These are phyloP conservation scores for Scomber colias DNA, from an alignment of 2,113 vertebrate species.

Conservation along the genomic window DNA sequence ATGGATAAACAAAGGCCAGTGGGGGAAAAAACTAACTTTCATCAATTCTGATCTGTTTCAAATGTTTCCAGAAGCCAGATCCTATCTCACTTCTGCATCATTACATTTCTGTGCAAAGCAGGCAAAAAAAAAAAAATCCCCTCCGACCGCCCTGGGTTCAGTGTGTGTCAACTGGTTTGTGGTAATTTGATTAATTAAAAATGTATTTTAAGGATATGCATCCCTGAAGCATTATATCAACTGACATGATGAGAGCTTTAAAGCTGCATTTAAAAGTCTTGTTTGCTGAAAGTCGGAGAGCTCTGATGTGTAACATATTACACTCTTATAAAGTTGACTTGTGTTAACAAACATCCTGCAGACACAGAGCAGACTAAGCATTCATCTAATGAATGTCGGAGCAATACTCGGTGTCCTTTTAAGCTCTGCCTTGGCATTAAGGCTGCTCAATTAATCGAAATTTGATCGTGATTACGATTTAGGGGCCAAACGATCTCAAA, in stretches of 20 bases:
- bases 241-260: constrained; percentile 16
- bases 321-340: background rate
- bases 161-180: constrained; percentile 20
- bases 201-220: constrained; percentile 22
- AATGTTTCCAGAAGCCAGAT: constrained; percentile 41
- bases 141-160: constrained; percentile 22
- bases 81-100: constrained; percentile 22
- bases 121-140: background rate
- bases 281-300: background rate
- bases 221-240: background rate
- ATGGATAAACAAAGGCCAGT: constrained; percentile 49
- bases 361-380: background rate
- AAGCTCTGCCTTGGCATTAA: background rate
- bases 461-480: too few relatives aligned
- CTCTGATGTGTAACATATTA: background rate
- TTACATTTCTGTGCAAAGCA: constrained; percentile 20
- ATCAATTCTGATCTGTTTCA: constrained; percentile 36
- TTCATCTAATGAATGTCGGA: background rate
- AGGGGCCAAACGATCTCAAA: too few relatives aligned
- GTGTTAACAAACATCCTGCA: constrained; percentile 6
- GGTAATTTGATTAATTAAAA: constrained; percentile 44
- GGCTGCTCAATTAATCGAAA: too few relatives aligned
- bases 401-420: background rate
- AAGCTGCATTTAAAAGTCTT: background rate
- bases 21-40: constrained; percentile 16